These are phyloP conservation scores for Agonopterix subpropinquella DNA, from an alignment of 2,888 invertebrate genomes.

Conservation along the genomic window DNA sequence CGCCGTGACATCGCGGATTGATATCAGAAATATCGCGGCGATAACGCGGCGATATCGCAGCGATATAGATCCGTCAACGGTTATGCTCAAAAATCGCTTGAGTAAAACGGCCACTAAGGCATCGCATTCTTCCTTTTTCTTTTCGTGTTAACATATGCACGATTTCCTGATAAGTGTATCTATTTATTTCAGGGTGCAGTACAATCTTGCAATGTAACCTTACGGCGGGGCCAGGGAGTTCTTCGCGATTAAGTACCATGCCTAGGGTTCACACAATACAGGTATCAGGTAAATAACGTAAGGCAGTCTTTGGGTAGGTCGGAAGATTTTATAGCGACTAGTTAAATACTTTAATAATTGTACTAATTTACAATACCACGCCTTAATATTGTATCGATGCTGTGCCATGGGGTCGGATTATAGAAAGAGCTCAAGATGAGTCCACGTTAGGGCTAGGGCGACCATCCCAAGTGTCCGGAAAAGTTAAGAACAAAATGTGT, in stretches of 20 bases:
- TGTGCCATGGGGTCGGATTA: slow-evolving; percentile 19
- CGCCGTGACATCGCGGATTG: no score
- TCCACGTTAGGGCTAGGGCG: no score
- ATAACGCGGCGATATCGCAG: no score
- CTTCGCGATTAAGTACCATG: slow-evolving; percentile 37
- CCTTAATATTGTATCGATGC: slow-evolving; percentile 41
- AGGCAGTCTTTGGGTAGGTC: slow-evolving; percentile 77
- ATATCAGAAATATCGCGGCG: no score
- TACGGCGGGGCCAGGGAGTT: slow-evolving; percentile 50
- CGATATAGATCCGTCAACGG: no score
- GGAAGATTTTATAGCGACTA: slow-evolving; percentile 72
- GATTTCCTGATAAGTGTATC: no score
- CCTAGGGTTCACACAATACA: slow-evolving; percentile 59
- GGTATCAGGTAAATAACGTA: slow-evolving; percentile 61
- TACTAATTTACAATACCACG: slow-evolving; percentile 43
- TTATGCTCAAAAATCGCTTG: no score
- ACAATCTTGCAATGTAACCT: slow-evolving; percentile 49
- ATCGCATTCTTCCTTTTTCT: no score
- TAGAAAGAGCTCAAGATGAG: neutral
- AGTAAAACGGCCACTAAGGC: no score
- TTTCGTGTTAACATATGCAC: no score
- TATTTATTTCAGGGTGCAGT: neutral
- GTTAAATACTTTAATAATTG: slow-evolving; percentile 36
- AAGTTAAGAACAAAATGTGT: no score
- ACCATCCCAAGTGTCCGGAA: no score